These are phyloP conservation scores for Mythimna albipuncta DNA, from an alignment of 2,888 invertebrate genomes.

Conservation along the genomic window DNA sequence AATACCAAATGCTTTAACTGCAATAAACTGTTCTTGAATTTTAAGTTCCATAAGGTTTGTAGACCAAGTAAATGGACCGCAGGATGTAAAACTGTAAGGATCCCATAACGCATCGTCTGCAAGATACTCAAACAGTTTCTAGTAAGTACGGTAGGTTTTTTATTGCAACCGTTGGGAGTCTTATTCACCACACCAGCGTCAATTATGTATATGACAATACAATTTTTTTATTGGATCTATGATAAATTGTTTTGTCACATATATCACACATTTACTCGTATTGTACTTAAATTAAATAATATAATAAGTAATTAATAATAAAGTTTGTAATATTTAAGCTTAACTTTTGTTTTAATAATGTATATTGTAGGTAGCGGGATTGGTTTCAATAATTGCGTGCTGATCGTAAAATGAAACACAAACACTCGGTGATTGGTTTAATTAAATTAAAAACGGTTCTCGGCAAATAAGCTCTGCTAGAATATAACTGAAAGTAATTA, in stretches of 20 bases:
- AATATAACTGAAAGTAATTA: constrained; percentile 31
- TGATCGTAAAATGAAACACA: constrained; percentile 42
- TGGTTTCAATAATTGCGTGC: constrained; percentile 11
- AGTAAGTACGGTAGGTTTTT: background rate
- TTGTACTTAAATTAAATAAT: background rate
- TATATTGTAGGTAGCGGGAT: constrained; percentile 1
- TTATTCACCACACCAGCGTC: background rate
- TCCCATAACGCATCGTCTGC: too few relatives aligned
- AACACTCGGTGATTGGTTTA: constrained; percentile 42
- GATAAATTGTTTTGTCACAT: too few relatives aligned
- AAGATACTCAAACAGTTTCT: background rate
- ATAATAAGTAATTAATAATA: background rate
- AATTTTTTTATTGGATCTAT: too few relatives aligned
- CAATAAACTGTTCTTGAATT: constrained; percentile 20
- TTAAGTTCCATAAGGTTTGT: background rate
- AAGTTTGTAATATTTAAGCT: background rate
- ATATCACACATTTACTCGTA: too few relatives aligned
- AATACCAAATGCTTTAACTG: constrained; percentile 37
- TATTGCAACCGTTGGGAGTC: background rate
- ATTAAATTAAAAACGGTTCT: constrained; percentile 42
- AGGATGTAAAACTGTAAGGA: background rate
- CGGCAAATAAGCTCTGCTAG: constrained; percentile 6
- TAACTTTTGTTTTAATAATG: background rate
- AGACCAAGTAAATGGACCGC: background rate
- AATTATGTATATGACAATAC: too few relatives aligned